Percentiles rank a stretch among this genome's conserved stretches.
Conservation (phyloP, 2,113 vertebrate genomes). For the Sebastes fasciatus region DNA sequence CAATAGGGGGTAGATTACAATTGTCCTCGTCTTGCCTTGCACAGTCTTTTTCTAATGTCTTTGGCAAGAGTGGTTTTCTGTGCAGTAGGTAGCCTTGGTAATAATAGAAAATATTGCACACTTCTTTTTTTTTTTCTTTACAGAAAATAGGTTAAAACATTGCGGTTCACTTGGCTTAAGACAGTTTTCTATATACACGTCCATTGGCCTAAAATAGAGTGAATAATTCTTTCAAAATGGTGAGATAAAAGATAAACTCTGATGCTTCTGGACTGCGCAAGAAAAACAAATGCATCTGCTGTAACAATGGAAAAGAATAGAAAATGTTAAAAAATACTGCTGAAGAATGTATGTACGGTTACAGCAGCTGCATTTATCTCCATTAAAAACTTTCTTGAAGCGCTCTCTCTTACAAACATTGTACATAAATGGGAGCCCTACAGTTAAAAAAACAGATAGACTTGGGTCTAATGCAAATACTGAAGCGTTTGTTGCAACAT, state of each 20-base stretch:
- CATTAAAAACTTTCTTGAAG: not conserved
- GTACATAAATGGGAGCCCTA: conserved; percentile 5
- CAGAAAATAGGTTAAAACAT: conserved; percentile 59
- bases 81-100: conserved; percentile 48
- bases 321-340: conserved; percentile 50
- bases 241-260: conserved; percentile 38
- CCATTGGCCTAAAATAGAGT: conserved; percentile 60
- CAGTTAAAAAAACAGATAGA: conserved; percentile 4
- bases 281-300: conserved; percentile 21
- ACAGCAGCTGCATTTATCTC: conserved; percentile 33
- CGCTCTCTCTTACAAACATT: conserved; percentile 19
- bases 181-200: conserved; percentile 34
- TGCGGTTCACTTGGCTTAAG: conserved; percentile 59
- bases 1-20: conserved; percentile 34
- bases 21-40: conserved; percentile 33
- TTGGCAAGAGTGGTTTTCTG: conserved; percentile 70
- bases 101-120: conserved; percentile 76
- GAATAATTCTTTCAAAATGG: conserved; percentile 17
- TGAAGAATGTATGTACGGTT: conserved; percentile 6
- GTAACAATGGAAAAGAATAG: not conserved
- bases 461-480: conserved; percentile 17
- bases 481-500: conserved; percentile 14
- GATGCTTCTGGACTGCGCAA: conserved; percentile 13
- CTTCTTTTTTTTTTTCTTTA: conserved; percentile 13
- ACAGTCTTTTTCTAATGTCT: conserved; percentile 47